Evolutionary conservation across 1,140 invertebrate species (phyloP), one percentile per base, ranked within the genome.

Genomic region (Drosophila funebris): DNA sequence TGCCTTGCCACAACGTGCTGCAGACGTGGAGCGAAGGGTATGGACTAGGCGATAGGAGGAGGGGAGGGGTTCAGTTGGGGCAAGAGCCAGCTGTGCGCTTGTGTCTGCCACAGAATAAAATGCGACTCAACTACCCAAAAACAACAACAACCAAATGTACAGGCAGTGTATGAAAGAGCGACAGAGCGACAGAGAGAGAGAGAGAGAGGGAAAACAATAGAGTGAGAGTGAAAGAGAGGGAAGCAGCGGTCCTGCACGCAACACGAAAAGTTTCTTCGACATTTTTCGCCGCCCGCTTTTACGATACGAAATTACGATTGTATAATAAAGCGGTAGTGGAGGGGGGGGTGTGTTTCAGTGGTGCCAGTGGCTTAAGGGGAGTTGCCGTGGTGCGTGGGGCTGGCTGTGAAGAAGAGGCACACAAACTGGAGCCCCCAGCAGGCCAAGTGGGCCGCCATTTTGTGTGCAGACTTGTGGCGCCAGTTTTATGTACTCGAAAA

Each of bases 291-390:
- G 76, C 80, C 80, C 80, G 80, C 73, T 87, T 85, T 85, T 85
- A 85, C 82, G 82, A 85, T 87, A 82, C 82, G 82, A 87, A 85
- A 85, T 85, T 87, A 85, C 82, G 82, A 85, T 87, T 85, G 82
- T 85, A 85, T 85, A 85, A 85, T 85, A 85, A 85, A 85, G 82
- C 82, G 61, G 61, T 39, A 53, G 68, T 69, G 37, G 16, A 33
- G 20, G 8, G 31, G 14, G 36, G 27, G 48, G 36, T n/a, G 27
- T 2, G 44, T 27, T 16, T 18, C 22, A 4, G 36, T 20, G 33
- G n/a, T 36, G 36, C 22, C n/a, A 20, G 14, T 11, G 29, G 33
- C 16, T 22, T 14, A 11, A 11, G 33, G 33, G 2, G n/a, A 13
- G 11, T 8, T n/a, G 22, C 3, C 3, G 9, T 13, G 13, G 24